Evolutionary conservation across 2,888 invertebrate genomes (phyloP).

Genomic region (Eumerus sabulonum): DNA sequence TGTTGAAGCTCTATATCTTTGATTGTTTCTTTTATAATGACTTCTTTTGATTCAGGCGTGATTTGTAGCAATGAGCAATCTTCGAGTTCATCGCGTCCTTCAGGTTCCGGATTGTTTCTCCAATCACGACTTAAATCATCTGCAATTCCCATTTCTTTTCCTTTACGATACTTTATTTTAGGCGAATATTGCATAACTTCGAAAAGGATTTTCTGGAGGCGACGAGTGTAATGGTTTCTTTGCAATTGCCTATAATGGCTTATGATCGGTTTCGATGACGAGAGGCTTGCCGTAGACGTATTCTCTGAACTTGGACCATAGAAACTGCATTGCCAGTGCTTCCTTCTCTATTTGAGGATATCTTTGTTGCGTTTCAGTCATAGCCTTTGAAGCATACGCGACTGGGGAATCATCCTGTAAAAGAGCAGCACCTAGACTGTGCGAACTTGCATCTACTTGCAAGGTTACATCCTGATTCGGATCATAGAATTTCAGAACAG

Average conservation of each 20-base stretch:
- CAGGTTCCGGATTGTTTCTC: slow-evolving; percentile 15
- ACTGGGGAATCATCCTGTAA: slow-evolving; percentile 74
- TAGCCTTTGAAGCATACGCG: slow-evolving; percentile 73
- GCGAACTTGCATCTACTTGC: slow-evolving; percentile 67
- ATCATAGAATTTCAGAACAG: slow-evolving; percentile 71
- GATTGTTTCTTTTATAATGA: slow-evolving; percentile 18
- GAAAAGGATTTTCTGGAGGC: slow-evolving; percentile 71
- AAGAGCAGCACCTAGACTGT: slow-evolving; percentile 73
- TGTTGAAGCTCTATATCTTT: slow-evolving; percentile 34
- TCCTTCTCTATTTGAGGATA: slow-evolving; percentile 61
- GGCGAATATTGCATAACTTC: slow-evolving; percentile 69
- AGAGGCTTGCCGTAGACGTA: slow-evolving; percentile 37
- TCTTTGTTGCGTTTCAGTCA: slow-evolving; percentile 68
- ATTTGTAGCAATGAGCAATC: slow-evolving; percentile 37
- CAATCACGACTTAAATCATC: slow-evolving; percentile 67
- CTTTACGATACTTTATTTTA: slow-evolving; percentile 69
- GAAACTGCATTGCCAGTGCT: slow-evolving; percentile 53
- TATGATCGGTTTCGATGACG: slow-evolving; percentile 70
- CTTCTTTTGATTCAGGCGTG: slow-evolving; percentile 20
- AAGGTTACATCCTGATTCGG: slow-evolving; percentile 69
- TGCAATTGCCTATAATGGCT: slow-evolving; percentile 72
- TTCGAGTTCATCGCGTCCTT: slow-evolving; percentile 50
- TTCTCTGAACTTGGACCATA: slow-evolving; percentile 71
- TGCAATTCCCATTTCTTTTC: slow-evolving; percentile 70
- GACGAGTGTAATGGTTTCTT: slow-evolving; percentile 67